Evolutionary conservation across 2,113 vertebrate species (phyloP), one percentile per base, ranked within the genome.

Genomic region (Corythaeola cristata): DNA sequence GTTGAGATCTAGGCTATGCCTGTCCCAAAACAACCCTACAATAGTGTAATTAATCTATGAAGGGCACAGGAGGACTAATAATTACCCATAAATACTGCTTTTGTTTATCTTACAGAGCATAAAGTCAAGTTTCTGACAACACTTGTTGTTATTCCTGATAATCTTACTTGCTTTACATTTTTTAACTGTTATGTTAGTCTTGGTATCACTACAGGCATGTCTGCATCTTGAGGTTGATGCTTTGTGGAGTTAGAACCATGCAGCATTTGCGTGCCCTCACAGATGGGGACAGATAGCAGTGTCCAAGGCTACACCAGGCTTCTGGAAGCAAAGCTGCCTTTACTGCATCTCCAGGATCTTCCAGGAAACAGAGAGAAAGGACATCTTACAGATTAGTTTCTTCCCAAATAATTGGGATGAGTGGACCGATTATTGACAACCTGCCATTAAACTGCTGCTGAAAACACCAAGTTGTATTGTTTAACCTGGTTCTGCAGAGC

Each of bases 291-390:
- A 17, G 18, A 64, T 88, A 64, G n/a, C 67, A 88, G 32, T 0
- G 6, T 80, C 67, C 1, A 0, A 94, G 74, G 85, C 32, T 69
- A 58, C 21, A 7, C 67, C 85, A 85, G 90, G 75, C 78, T 95
- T n/a, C 78, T 62, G 10, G 69, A 81, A 75, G 87, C 52, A 96
- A 92, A 87, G 55, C 81, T 88, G 88, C 37, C 39, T 90, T 91
- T 72, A 73, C 74, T 76, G 41, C 50, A 50, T 41, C 63, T 58
- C 80, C 4, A 1, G 11, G n/a, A 53, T 37, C 37, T 85, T 67
- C 82, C 75, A 73, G 59, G 30, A 91, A 60, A 62, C 26, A 71
- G 23, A 63, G 59, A 84, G 44, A 94, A 87, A 79, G 49, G 37
- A 5, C 0, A 0, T 69, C 50, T 75, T 68, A 39, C 17, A 26